Evolutionary conservation across 2,888 invertebrate genomes (phyloP).

Genomic region (Noctua fimbriata): DNA sequence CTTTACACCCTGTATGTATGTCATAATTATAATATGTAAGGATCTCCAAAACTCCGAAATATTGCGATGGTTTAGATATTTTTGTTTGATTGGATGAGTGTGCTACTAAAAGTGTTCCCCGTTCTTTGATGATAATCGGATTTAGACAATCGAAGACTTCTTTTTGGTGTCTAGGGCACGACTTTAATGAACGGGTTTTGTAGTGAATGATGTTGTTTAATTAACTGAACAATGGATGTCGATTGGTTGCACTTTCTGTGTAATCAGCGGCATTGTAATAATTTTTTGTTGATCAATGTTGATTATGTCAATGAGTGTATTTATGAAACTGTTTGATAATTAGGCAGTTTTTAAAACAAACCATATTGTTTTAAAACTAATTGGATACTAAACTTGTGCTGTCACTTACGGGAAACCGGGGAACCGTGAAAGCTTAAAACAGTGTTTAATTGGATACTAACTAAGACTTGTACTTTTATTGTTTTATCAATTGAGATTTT

Average conservation of each 20-base stretch:
- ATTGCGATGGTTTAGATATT: neutral
- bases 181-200: neutral
- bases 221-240: neutral
- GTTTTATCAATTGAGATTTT: neutral
- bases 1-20: too few relatives aligned
- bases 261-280: conserved; percentile 4
- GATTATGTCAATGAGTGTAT: neutral
- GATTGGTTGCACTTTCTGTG: neutral
- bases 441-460: neutral
- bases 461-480: too few relatives aligned
- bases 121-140: neutral
- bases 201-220: neutral
- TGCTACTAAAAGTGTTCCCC: neutral
- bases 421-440: too few relatives aligned
- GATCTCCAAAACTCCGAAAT: neutral
- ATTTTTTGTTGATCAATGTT: conserved; percentile 5
- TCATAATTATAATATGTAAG: too few relatives aligned
- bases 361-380: neutral
- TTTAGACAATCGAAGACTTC: neutral
- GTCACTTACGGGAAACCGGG: too few relatives aligned
- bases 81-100: neutral
- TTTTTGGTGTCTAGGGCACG: neutral
- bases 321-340: neutral
- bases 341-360: neutral
- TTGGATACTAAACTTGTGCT: neutral